These are phyloP conservation scores for Notamacropus eugenii DNA, from an alignment of 2,797 vertebrate genomes.

Conservation along the genomic window DNA sequence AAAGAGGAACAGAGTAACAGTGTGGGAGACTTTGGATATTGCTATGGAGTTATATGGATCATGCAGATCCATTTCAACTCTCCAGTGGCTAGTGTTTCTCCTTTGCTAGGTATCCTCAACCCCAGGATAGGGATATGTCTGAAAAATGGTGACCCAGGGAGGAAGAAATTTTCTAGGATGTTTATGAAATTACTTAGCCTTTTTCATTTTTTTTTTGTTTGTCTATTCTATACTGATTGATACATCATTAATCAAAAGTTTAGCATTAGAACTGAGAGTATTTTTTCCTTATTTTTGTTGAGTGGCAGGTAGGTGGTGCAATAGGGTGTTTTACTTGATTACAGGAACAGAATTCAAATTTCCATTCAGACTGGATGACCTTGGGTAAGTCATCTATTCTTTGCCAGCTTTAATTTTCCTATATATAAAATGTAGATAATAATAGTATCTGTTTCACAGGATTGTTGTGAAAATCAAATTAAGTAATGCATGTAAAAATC, in stretches of 20 bases:
- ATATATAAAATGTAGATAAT: background rate
- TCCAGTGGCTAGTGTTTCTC: background rate
- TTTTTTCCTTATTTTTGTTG: background rate
- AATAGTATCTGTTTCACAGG: background rate
- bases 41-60: background rate
- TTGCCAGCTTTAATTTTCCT: background rate
- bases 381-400: background rate
- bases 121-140: background rate
- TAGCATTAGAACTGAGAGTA: background rate
- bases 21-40: background rate
- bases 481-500: no score
- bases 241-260: background rate
- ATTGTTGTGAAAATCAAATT: background rate
- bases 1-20: background rate
- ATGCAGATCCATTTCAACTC: background rate
- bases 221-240: background rate
- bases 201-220: background rate
- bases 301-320: background rate
- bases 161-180: background rate
- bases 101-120: background rate
- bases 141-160: background rate
- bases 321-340: background rate
- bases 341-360: background rate
- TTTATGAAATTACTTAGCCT: background rate
- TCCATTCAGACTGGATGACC: background rate